Evolutionary conservation across 2,888 invertebrate genomes (phyloP).

Genomic region (Nyleta sp.): DNA sequence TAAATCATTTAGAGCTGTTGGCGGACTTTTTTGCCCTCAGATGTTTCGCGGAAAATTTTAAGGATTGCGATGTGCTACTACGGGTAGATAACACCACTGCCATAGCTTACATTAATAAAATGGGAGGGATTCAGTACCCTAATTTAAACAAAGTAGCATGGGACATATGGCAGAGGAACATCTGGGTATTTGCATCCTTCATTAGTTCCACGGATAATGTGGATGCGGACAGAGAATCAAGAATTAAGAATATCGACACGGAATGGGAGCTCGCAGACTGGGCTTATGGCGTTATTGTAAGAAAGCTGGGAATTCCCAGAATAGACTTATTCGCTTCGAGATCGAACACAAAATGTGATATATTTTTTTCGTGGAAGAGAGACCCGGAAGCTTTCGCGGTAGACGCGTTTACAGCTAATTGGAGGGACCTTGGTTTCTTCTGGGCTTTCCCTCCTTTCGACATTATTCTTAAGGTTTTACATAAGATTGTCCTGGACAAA

Average conservation of each 20-base stretch:
- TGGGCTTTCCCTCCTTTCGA: constrained; percentile 59
- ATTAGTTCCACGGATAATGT: constrained; percentile 21
- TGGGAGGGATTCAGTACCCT: constrained; percentile 33
- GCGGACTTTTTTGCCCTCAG: constrained; percentile 42
- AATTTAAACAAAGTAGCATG: constrained; percentile 31
- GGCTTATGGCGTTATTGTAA: too few relatives aligned
- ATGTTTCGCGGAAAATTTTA: constrained; percentile 37
- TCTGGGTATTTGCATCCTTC: constrained; percentile 49
- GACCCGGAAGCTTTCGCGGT: constrained; percentile 42
- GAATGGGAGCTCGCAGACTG: too few relatives aligned
- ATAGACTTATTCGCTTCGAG: constrained; percentile 63
- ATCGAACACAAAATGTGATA: constrained; percentile 34
- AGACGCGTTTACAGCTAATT: constrained; percentile 55
- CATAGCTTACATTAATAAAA: constrained; percentile 37
- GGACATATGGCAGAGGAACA: constrained; percentile 30
- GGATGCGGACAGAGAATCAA: neutral
- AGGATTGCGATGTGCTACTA: constrained; percentile 38
- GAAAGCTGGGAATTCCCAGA: too few relatives aligned
- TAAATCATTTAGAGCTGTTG: constrained; percentile 52
- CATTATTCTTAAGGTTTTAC: constrained; percentile 50
- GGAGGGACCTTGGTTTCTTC: constrained; percentile 34
- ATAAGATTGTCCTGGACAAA: constrained; percentile 54
- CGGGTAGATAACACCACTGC: constrained; percentile 57
- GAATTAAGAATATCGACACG: constrained; percentile 5
- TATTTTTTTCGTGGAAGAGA: constrained; percentile 47